Evolutionary conservation across 2,113 vertebrate species (phyloP).

Genomic region (Trematocara unimaculatum): DNA sequence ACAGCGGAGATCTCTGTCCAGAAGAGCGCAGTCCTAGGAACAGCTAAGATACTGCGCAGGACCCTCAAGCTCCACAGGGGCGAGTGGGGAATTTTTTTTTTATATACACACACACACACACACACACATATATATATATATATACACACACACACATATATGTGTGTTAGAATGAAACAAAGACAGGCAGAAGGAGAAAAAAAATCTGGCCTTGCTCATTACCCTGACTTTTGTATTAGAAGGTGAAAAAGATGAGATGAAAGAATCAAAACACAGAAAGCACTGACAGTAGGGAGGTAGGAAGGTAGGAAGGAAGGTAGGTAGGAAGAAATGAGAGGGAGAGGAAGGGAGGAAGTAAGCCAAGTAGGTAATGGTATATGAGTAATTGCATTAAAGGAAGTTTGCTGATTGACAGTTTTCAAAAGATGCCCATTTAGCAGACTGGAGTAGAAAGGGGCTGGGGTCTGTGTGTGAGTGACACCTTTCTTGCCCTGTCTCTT

Average conservation of each 20-base stretch:
- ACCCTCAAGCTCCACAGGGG: too few species aligned
- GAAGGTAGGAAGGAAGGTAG: neutral
- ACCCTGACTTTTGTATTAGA: neutral
- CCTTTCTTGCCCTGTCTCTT: constrained; percentile 48
- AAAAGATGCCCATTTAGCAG: constrained; percentile 49
- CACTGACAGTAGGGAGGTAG: neutral
- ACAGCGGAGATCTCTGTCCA: too few species aligned
- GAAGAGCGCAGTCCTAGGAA: too few species aligned
- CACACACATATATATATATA: too few species aligned
- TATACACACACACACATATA: accelerated
- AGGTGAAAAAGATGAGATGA: neutral
- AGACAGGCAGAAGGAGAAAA: neutral
- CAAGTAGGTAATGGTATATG: neutral
- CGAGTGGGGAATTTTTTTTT: too few species aligned
- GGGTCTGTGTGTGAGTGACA: constrained; percentile 43
- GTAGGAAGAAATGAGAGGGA: neutral
- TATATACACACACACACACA: too few species aligned
- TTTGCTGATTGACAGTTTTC: constrained; percentile 25
- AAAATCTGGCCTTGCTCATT: neutral
- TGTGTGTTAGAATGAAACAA: neutral
- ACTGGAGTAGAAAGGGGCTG: neutral
- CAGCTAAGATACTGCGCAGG: too few species aligned
- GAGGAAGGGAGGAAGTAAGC: neutral
- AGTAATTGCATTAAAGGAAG: neutral
- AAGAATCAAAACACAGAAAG: neutral